These are phyloP conservation scores for Chironomus tepperi DNA, from an alignment of 1,140 invertebrate species.

Conservation along the genomic window DNA sequence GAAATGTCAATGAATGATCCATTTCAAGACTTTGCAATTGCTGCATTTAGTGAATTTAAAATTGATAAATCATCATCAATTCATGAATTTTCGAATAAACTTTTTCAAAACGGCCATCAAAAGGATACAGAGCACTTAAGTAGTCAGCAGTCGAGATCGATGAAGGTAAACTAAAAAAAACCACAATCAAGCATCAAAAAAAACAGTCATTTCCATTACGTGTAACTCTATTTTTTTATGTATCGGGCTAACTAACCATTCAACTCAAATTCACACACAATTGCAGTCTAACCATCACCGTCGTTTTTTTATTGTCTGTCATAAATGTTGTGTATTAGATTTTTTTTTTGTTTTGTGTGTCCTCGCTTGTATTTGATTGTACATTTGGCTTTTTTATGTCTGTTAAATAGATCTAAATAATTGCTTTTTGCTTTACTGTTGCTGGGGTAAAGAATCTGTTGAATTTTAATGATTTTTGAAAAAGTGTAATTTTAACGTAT, in stretches of 20 bases:
- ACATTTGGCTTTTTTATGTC: background rate
- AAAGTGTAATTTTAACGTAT: no score
- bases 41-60: constrained; percentile 24
- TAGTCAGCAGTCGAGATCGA: background rate
- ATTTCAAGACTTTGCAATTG: constrained; percentile 16
- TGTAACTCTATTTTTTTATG: background rate
- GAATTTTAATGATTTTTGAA: no score
- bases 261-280: constrained; percentile 8
- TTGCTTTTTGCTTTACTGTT: background rate
- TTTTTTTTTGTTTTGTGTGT: constrained; percentile 1
- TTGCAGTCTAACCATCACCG: background rate
- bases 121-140: no score
- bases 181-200: background rate
- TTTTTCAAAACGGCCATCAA: background rate
- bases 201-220: constrained; percentile 9
- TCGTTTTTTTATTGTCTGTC: background rate
- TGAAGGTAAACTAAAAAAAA: constrained; percentile 19
- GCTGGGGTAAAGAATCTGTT: no score
- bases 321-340: background rate
- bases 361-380: background rate
- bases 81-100: constrained; percentile 26
- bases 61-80: background rate
- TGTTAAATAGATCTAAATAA: background rate
- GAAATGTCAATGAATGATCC: background rate
- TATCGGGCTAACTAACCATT: background rate